phyloP scores from a whole-genome alignment of 2,888 invertebrate genomes.

The Pristionchus mayeri region DNA sequence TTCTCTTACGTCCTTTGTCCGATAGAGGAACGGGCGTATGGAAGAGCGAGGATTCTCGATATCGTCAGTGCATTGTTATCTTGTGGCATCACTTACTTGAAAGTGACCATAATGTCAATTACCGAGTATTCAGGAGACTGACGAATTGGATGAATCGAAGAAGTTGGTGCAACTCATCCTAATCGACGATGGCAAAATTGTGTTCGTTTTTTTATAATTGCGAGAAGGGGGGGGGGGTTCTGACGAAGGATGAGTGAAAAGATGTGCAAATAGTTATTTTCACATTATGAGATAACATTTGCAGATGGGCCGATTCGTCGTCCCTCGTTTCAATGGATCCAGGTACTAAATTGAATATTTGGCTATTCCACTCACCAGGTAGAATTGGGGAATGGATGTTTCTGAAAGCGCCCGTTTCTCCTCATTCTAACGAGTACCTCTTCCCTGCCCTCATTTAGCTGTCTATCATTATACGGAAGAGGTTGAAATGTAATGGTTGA shows the following conservation, averaged over 20 bases:
- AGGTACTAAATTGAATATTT: too few relatives aligned
- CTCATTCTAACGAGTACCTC: too few relatives aligned
- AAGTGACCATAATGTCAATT: neutral
- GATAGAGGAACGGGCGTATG: constrained; percentile 53
- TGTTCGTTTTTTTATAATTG: constrained; percentile 46
- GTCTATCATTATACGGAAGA: too few relatives aligned
- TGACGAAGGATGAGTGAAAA: too few relatives aligned
- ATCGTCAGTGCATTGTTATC: constrained; percentile 47
- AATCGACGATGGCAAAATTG: constrained; percentile 57
- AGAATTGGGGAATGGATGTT: too few relatives aligned
- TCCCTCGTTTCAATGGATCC: constrained; percentile 28
- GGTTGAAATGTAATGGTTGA: too few relatives aligned
- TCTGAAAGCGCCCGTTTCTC: too few relatives aligned
- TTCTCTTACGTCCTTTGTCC: constrained; percentile 57
- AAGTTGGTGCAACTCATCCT: constrained; percentile 53
- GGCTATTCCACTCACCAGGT: too few relatives aligned
- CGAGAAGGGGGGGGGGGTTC: too few relatives aligned
- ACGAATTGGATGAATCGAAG: neutral
- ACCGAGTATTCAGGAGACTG: neutral
- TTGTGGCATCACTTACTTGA: too few relatives aligned
- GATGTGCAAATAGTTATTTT: too few relatives aligned
- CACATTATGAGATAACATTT: neutral
- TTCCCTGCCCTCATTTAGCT: too few relatives aligned
- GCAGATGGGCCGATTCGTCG: constrained; percentile 12
- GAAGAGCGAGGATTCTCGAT: constrained; percentile 54